These are phyloP conservation scores for Alosa alosa DNA, from an alignment of 2,113 vertebrate genomes.

Conservation along the genomic window DNA sequence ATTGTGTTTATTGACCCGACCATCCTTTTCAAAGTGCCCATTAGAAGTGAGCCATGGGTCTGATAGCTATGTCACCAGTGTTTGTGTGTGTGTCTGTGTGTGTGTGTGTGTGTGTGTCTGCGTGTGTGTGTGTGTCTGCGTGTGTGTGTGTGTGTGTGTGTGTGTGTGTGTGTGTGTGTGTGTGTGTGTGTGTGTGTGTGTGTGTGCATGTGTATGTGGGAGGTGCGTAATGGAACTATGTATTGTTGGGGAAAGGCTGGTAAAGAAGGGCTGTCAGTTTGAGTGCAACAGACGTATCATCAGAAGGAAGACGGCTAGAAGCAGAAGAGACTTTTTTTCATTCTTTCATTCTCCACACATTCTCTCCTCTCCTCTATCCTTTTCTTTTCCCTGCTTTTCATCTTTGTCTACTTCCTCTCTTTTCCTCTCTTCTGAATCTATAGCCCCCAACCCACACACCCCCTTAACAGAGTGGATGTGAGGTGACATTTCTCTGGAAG, in stretches of 20 bases:
- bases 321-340: no score
- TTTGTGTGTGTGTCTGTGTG: background rate
- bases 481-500: constrained; percentile 49
- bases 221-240: background rate
- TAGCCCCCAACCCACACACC: constrained; percentile 31
- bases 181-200: background rate
- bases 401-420: background rate
- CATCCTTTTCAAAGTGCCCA: background rate
- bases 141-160: background rate
- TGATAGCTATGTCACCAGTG: background rate
- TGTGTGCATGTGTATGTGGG: background rate
- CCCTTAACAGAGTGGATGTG: constrained; percentile 44
- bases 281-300: no score
- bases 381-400: background rate
- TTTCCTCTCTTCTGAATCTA: constrained; percentile 19
- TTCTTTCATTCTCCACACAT: background rate
- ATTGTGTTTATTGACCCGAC: background rate
- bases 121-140: background rate
- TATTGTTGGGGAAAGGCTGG: background rate
- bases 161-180: background rate
- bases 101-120: background rate
- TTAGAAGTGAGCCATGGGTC: background rate
- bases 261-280: no score
- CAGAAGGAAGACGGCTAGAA: no score
- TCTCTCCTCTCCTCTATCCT: background rate